Evolutionary conservation across 2,888 invertebrate genomes (phyloP), one percentile per base, ranked within the genome.

Genomic region (Pedicia rivosa): DNA sequence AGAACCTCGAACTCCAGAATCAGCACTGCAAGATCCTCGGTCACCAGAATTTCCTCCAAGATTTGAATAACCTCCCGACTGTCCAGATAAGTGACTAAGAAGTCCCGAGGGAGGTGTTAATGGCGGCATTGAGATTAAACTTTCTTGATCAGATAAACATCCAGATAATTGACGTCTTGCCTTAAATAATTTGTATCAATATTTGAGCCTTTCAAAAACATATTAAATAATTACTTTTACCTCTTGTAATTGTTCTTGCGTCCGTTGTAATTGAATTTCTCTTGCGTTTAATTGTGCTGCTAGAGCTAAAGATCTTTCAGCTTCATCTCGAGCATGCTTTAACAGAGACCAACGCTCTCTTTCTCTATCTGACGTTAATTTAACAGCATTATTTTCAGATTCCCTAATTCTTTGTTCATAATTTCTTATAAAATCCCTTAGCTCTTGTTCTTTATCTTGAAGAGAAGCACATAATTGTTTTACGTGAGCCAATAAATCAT

Each of bases 361-460:
- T 54, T 91, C 92, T 2, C 83, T 67, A 51, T 87, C 86, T 9
- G 70, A 57, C 6, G 70, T 45, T 59, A 66, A 48, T 64, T 72
- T 46, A 55, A 70, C 50, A 64, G 70, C 48, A 58, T 56, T 44
- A 53, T 81, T 66, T 66, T 90, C 70, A 62, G 79, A 69, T 63
- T 90, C 72, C 57, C 84, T 64, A 72, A 90, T 74, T 63, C 80
- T 65, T 73, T 84, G 88, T 62, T 92, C 92, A 62, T 87, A 92
- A 64, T 86, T 90, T 48, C 90, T 72, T 53, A 94, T 91, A 56
- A 92, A 92, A 62, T 92, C 91, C 40, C 91, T 68, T 40, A 92
- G 66, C 59, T 92, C 91, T 50, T 83, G 80, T 57, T 94, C 92
- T 63, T 92, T 92, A 58, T 91, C 90, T 62, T 92, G 92, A 42